These are phyloP conservation scores for Actias luna DNA, from an alignment of 2,888 invertebrate genomes.

Conservation along the genomic window DNA sequence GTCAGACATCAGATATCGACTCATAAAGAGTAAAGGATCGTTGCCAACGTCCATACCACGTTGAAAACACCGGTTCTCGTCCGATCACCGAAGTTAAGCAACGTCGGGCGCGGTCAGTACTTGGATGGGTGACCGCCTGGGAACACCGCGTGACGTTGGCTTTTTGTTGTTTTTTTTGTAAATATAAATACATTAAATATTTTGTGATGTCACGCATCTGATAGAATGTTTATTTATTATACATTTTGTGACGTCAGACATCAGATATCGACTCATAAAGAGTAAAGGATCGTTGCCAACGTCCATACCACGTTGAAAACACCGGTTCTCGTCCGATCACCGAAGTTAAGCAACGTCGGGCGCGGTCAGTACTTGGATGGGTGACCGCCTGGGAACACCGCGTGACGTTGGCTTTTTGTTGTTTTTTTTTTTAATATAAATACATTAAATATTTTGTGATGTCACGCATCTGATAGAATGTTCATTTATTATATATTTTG, in stretches of 20 bases:
- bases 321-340: constrained; percentile 74
- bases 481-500: no score
- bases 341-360: constrained; percentile 71
- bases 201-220: no score
- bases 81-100: constrained; percentile 74
- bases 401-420: constrained; percentile 39
- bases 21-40: no score
- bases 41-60: constrained; percentile 40
- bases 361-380: constrained; percentile 72
- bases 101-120: constrained; percentile 71
- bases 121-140: constrained; percentile 72
- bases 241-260: no score
- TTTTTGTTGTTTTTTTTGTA: constrained; percentile 29
- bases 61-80: constrained; percentile 70
- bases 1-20: no score
- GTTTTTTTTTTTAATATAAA: no score
- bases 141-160: constrained; percentile 54
- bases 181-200: no score
- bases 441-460: no score
- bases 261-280: no score
- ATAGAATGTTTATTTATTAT: no score
- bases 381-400: constrained; percentile 70
- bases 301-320: constrained; percentile 54
- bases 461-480: no score
- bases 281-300: constrained; percentile 29